A percentile compares a stretch with the other conserved stretches of the same genome.
Evolutionary conservation across 2,797 vertebrate genomes (phyloP).

Genomic region (Remorina albescens): DNA sequence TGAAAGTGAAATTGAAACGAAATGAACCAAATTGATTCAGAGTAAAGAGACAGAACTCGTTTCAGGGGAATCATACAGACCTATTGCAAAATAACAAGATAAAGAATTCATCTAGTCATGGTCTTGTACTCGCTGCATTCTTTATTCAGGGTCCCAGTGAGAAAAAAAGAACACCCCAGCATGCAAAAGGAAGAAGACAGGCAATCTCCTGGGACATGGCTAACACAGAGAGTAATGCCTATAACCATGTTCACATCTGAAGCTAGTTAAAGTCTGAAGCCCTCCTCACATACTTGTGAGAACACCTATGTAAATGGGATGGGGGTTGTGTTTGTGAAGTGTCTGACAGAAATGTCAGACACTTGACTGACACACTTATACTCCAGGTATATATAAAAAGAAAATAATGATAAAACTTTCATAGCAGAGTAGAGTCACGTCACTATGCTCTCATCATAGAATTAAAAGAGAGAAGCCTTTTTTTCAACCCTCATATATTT

Average conservation of each 20-base stretch:
- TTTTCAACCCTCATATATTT: neutral
- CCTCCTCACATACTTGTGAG: neutral
- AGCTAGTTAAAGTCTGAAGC: neutral
- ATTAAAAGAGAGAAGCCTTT: neutral
- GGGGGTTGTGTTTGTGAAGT: neutral
- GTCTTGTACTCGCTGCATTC: conserved; percentile 41
- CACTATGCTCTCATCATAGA: neutral
- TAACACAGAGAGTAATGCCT: neutral
- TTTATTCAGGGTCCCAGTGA: conserved; percentile 40
- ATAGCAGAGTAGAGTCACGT: neutral
- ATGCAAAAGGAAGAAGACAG: conserved; percentile 19
- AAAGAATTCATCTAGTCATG: conserved; percentile 44
- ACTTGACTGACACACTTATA: neutral
- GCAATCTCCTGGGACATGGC: conserved; percentile 25
- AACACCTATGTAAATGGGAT: neutral
- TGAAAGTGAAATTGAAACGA: conserved; percentile 62
- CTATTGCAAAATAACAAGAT: conserved; percentile 26
- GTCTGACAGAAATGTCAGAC: too few species aligned
- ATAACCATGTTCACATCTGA: neutral
- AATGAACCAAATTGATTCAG: conserved; percentile 62
- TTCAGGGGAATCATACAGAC: conserved; percentile 30
- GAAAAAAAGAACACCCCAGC: conserved; percentile 28
- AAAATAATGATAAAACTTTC: neutral
- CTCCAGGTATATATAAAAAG: neutral
- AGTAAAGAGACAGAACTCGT: conserved; percentile 37